A percentile compares a stretch with the other conserved stretches of the same genome.
phyloP scores from a whole-genome alignment of 2,888 invertebrate species.

The Lymantria monacha region DNA sequence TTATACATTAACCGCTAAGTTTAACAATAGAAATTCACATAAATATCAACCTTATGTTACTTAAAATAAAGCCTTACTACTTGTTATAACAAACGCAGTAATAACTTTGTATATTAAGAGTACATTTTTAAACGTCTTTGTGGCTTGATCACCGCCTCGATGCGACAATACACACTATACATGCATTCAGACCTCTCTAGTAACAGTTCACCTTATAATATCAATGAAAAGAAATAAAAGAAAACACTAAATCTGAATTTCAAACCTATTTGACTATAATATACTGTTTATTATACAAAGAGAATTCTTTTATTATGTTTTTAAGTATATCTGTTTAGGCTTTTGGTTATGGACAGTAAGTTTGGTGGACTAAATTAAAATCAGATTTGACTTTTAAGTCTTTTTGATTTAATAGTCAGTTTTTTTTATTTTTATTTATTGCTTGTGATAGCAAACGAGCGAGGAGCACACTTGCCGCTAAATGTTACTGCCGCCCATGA shows the following conservation, averaged over 20 bases:
- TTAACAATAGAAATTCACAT: constrained; percentile 8
- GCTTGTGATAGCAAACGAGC: no score
- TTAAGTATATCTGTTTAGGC: no score
- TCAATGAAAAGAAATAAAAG: constrained; percentile 39
- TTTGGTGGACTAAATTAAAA: no score
- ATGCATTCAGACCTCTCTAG: constrained; percentile 55
- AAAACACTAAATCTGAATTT: constrained; percentile 28
- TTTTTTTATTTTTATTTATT: no score
- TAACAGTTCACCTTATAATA: constrained; percentile 45
- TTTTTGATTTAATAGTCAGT: no score
- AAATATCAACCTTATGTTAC: constrained; percentile 32
- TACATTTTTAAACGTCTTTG: constrained; percentile 73
- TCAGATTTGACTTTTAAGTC: no score
- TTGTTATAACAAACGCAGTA: constrained; percentile 7
- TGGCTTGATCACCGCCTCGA: constrained; percentile 66
- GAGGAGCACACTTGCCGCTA: no score
- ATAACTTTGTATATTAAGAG: constrained; percentile 47
- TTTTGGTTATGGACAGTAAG: no score
- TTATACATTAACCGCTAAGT: constrained; percentile 24
- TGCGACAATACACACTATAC: constrained; percentile 59
- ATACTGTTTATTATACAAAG: neutral
- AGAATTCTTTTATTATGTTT: neutral
- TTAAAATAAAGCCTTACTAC: constrained; percentile 11
- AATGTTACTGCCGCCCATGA: no score
- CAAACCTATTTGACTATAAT: constrained; percentile 11